phyloP scores from a whole-genome alignment of 2,797 vertebrate genomes.

The Orientallactaga sibirica region DNA sequence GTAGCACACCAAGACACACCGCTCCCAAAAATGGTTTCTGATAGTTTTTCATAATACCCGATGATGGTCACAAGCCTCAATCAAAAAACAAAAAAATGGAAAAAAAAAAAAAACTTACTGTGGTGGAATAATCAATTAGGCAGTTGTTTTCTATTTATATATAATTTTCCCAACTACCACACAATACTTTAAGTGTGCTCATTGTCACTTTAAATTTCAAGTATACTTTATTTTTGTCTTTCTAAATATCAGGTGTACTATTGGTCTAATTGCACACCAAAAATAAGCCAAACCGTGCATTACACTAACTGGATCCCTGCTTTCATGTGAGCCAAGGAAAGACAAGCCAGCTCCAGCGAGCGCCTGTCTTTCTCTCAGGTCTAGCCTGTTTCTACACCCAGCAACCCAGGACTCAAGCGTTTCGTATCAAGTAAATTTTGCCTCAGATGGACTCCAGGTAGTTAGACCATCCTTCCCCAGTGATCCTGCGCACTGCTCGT shows the following conservation, averaged over 20 bases:
- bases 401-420: slow-evolving; percentile 68
- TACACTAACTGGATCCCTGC: slow-evolving; percentile 85
- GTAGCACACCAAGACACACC: not conserved
- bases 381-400: slow-evolving; percentile 2
- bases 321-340: not conserved
- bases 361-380: not conserved
- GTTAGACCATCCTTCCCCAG: slow-evolving; percentile 75
- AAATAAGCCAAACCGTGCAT: slow-evolving; percentile 88
- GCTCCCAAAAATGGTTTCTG: slow-evolving; percentile 79
- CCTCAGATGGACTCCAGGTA: slow-evolving; percentile 73
- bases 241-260: slow-evolving; percentile 79
- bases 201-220: slow-evolving; percentile 87
- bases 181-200: slow-evolving; percentile 71
- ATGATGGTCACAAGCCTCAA: slow-evolving; percentile 72
- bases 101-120: slow-evolving; percentile 52
- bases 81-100: slow-evolving; percentile 30
- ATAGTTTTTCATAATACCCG: slow-evolving; percentile 79
- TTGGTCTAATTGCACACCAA: slow-evolving; percentile 87
- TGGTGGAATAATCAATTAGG: slow-evolving; percentile 61
- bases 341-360: not conserved
- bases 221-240: slow-evolving; percentile 74
- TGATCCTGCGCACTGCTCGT: slow-evolving; percentile 82
- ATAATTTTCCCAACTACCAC: slow-evolving; percentile 56
- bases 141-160: slow-evolving; percentile 33
- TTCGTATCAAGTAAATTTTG: not conserved